These are phyloP conservation scores for Turritopsis rubra DNA, from an alignment of 30 jellyfish, hydroid and myxozoan genomes.

Conservation along the genomic window DNA sequence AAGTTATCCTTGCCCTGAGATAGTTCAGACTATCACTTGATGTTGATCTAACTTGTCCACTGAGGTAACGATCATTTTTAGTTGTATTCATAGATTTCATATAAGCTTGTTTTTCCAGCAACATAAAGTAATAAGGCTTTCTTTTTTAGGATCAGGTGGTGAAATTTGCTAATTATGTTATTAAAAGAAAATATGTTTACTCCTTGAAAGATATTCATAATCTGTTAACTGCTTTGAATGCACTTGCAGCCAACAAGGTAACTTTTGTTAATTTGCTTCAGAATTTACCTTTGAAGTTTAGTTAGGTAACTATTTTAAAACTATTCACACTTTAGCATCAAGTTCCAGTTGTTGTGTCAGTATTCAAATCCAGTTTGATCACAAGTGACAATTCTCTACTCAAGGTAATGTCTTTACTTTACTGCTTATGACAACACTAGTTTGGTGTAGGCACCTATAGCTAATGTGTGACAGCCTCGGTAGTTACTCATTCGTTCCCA, in stretches of 20 bases:
- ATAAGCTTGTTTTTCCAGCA: not conserved
- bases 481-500: not conserved
- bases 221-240: conserved; percentile 41
- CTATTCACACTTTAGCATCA: conserved; percentile 55
- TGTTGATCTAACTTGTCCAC: conserved; percentile 7
- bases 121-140: not conserved
- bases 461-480: not conserved
- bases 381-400: conserved; percentile 58
- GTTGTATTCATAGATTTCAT: not conserved
- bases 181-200: conserved; percentile 75
- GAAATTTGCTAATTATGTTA: conserved; percentile 76
- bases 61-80: conserved; percentile 28
- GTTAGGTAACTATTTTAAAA: too few relatives aligned
- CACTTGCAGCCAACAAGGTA: conserved; percentile 65
- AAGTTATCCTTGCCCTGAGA: conserved; percentile 48
- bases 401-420: conserved; percentile 36
- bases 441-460: not conserved
- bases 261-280: not conserved
- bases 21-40: conserved; percentile 20
- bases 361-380: conserved; percentile 52
- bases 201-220: conserved; percentile 55
- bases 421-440: not conserved
- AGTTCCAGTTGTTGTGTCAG: conserved; percentile 82
- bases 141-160: conserved; percentile 54
- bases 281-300: not conserved